Base-by-base conservation (phyloP, 2,113 vertebrate species). In the Xiphias gladius region DNA sequence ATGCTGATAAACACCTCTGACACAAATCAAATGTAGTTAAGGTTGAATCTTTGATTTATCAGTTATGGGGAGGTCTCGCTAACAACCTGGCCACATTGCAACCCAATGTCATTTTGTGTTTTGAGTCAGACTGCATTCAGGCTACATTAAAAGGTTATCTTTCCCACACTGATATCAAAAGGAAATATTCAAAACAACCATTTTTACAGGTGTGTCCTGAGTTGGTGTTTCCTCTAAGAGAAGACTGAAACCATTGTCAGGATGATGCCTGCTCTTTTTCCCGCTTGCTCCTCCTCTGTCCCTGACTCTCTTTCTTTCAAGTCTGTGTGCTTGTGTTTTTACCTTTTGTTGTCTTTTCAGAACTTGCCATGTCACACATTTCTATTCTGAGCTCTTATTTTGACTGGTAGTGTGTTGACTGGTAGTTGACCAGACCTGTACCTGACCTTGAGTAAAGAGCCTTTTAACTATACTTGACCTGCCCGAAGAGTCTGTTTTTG, bases 161-260 rank as follows among this genome's bases (percentile, higher is more conserved):
- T 69, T 4, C 28, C 12, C 13, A 58, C 13, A 48, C 10, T 69
- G 26, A 46, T 57, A 63, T 72, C 43, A 82, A 82, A 85, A 61
- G 19, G 22, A 77, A 78, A 46, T 66, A 65, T 76, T 62, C 14
- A 59, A 14, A 24, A 16, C 54, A 52, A 39, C 41, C 37, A 55
- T 81, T 58, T 39, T 54, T 41, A 62, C 50, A 35, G 24, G 57
- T 32, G 16, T 43, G 37, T 62, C 65, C 58, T 76, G 35, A 5
- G 58, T 66, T 62, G 48, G 55, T 67, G 64, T 73, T 73, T 64
- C 22, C 52, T 78, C 64, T 30, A 24, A 61, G 35, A 65, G 52
- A 71, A 70, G 41, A 75, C 70, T 4, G 32, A 69, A 65, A 73
- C 67, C 43, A 59, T 28, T 55, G 9, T 26, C 37, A 57, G 55